These are phyloP conservation scores for Pontoporia blainvillei DNA, from an alignment of 2,113 vertebrate species.

Conservation along the genomic window DNA sequence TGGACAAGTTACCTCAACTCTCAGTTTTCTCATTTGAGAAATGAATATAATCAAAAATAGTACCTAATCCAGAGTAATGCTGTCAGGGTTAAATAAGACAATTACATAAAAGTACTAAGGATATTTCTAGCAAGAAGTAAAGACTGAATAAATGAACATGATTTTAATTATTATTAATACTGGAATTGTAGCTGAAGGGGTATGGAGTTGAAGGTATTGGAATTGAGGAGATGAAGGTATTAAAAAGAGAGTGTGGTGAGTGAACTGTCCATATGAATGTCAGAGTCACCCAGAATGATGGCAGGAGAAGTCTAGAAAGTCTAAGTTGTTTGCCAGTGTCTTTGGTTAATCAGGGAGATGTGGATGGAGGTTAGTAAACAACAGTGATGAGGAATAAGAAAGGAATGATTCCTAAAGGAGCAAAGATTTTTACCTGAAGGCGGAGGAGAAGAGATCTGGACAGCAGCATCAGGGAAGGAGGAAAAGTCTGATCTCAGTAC, in stretches of 20 bases:
- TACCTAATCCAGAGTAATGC: background rate
- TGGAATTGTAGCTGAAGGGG: background rate
- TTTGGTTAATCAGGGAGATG: background rate
- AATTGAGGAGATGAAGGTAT: background rate
- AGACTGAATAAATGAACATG: background rate
- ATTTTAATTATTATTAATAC: background rate
- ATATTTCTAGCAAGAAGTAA: background rate
- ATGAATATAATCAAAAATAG: background rate
- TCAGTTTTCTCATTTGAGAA: background rate
- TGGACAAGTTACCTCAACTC: background rate
- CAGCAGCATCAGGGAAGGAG: background rate
- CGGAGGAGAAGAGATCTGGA: background rate
- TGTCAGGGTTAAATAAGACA: background rate
- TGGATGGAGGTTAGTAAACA: background rate
- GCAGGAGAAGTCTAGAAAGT: background rate
- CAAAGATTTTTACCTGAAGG: background rate
- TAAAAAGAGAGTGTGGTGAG: background rate
- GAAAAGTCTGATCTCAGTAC: background rate
- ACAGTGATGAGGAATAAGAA: background rate
- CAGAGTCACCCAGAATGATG: background rate
- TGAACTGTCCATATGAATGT: background rate
- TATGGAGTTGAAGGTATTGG: background rate
- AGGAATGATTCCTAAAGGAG: background rate
- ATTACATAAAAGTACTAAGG: background rate
- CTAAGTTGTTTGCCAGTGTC: background rate